A percentile compares a stretch with the other conserved stretches of the same genome.
Conservation (phyloP, 2,113 vertebrate species). For the Zonotrichia leucophrys region DNA sequence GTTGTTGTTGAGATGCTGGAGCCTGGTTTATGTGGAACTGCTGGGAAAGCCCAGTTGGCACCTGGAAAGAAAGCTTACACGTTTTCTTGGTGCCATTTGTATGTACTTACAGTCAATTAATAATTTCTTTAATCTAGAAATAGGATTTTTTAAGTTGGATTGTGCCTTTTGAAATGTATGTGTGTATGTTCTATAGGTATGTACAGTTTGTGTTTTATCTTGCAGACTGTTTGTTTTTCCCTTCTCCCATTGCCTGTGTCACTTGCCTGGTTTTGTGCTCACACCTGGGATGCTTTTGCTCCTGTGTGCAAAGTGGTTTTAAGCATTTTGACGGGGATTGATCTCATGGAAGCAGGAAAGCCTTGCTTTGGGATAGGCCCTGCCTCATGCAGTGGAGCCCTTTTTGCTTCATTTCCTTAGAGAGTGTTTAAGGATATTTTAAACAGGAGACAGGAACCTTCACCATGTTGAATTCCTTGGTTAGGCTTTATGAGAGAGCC, state of each 20-base stretch:
- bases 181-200: fast-evolving
- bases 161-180: background rate
- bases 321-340: background rate
- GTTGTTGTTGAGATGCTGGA: background rate
- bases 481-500: background rate
- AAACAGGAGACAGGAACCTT: background rate
- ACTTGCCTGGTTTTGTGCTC: background rate
- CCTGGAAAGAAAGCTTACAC: background rate
- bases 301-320: background rate
- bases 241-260: background rate
- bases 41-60: background rate
- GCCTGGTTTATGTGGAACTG: background rate
- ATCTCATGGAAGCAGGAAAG: background rate
- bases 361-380: background rate
- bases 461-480: background rate
- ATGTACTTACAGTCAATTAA: background rate
- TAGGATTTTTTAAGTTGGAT: background rate
- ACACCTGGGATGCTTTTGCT: background rate
- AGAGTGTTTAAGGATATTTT: background rate
- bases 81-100: background rate
- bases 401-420: background rate
- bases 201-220: background rate
- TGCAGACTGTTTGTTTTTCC: background rate
- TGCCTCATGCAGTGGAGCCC: background rate
- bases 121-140: background rate